phyloP scores from a whole-genome alignment of 2,113 vertebrate species.

The Daboia siamensis region DNA sequence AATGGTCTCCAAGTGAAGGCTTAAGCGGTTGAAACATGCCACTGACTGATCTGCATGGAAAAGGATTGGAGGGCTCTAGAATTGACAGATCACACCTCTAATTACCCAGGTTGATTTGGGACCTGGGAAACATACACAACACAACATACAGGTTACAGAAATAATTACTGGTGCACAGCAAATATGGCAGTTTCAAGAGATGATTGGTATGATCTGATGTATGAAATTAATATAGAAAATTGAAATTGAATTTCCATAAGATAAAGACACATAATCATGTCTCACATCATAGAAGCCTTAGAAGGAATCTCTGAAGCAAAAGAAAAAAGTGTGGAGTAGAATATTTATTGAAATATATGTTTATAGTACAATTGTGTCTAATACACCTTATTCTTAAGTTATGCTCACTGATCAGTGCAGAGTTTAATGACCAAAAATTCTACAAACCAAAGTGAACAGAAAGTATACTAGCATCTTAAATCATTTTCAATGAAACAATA shows the following conservation, averaged over 20 bases:
- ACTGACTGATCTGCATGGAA: constrained; percentile 2
- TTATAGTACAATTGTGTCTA: neutral
- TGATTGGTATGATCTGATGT: constrained; percentile 21
- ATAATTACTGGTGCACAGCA: neutral
- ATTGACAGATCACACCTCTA: neutral
- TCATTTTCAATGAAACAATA: neutral
- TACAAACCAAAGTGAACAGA: neutral
- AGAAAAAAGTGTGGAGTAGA: neutral
- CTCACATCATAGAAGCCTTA: constrained; percentile 17
- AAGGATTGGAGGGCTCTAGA: neutral
- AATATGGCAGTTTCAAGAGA: constrained; percentile 5
- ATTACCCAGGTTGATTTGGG: neutral
- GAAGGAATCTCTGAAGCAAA: constrained; percentile 7
- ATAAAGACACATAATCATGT: constrained; percentile 12
- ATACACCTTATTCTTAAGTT: neutral
- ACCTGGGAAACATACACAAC: neutral
- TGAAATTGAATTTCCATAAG: constrained; percentile 27
- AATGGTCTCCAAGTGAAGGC: constrained; percentile 25
- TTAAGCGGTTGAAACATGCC: neutral
- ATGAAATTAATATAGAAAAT: constrained; percentile 27
- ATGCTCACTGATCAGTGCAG: neutral
- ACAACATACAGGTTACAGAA: neutral
- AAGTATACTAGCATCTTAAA: too few species aligned
- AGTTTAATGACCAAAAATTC: neutral
- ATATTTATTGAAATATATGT: constrained; percentile 18